Evolutionary conservation across 1,140 invertebrate genomes (phyloP).

Genomic region (Hirudo medicinalis): DNA sequence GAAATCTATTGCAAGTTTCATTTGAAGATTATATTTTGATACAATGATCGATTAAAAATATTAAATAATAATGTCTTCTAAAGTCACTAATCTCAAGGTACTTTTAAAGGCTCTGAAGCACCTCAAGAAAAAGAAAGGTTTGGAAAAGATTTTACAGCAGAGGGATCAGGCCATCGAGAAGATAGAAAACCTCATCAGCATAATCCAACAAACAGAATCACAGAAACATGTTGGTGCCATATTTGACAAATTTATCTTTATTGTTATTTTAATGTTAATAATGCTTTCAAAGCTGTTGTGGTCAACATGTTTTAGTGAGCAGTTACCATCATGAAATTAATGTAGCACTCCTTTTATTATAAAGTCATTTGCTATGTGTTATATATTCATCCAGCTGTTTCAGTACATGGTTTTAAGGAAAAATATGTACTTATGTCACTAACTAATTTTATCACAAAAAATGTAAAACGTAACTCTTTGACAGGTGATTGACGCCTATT

Average conservation of each 20-base stretch:
- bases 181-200: constrained; percentile 7
- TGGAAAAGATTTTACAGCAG: constrained; percentile 1
- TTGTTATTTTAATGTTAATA: too few species aligned
- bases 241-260: too few species aligned
- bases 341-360: too few species aligned
- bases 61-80: not conserved
- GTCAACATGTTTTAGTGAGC: too few species aligned
- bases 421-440: too few species aligned
- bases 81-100: not conserved
- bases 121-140: constrained; percentile 6
- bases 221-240: not conserved
- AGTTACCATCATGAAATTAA: too few species aligned
- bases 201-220: constrained; percentile 17
- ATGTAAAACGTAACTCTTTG: not conserved
- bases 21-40: not conserved
- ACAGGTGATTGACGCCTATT: constrained; percentile 7
- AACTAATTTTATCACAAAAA: not conserved
- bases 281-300: too few species aligned
- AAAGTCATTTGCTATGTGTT: too few species aligned
- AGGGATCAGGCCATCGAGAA: constrained; percentile 15
- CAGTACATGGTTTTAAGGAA: too few species aligned
- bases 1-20: constrained; percentile 3
- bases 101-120: constrained; percentile 8
- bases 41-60: not conserved
- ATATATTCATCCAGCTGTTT: too few species aligned